Percentiles rank a stretch among this genome's conserved stretches.
These are phyloP conservation scores for Molothrus ater DNA, from an alignment of 2,797 vertebrate genomes.

Conservation along the genomic window DNA sequence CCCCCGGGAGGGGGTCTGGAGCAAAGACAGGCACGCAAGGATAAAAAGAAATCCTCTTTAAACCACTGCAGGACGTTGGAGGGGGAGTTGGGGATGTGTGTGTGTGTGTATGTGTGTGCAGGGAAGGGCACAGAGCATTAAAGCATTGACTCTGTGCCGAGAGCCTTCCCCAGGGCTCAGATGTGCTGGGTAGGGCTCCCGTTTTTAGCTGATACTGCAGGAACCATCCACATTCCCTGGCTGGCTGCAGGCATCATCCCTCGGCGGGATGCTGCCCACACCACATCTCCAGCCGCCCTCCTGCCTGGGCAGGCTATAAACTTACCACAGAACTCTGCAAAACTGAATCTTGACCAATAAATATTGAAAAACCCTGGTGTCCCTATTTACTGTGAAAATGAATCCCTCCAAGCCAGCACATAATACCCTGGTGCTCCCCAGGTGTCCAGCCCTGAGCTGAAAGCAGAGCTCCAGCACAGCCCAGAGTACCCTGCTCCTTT, in stretches of 20 bases:
- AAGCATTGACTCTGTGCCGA: background rate
- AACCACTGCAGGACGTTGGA: background rate
- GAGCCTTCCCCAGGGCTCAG: background rate
- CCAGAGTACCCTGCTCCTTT: background rate
- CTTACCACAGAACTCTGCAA: background rate
- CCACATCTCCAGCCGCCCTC: background rate
- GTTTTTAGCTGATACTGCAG: background rate
- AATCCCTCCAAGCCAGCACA: background rate
- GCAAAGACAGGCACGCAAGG: background rate
- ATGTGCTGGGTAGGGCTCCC: background rate
- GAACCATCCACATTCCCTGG: background rate
- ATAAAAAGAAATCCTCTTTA: background rate
- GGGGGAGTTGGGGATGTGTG: background rate
- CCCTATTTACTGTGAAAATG: background rate
- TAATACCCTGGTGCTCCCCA: background rate
- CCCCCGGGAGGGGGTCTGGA: background rate
- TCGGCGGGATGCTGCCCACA: background rate
- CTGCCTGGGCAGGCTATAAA: constrained; percentile 7
- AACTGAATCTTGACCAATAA: background rate
- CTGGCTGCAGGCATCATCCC: background rate
- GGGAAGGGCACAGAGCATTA: background rate
- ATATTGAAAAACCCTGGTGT: background rate
- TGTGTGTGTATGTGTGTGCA: background rate
- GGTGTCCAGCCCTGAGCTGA: background rate
- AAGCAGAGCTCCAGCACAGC: background rate